Conservation (phyloP, 2,113 vertebrate genomes). For the Ochotona curzoniae region DNA sequence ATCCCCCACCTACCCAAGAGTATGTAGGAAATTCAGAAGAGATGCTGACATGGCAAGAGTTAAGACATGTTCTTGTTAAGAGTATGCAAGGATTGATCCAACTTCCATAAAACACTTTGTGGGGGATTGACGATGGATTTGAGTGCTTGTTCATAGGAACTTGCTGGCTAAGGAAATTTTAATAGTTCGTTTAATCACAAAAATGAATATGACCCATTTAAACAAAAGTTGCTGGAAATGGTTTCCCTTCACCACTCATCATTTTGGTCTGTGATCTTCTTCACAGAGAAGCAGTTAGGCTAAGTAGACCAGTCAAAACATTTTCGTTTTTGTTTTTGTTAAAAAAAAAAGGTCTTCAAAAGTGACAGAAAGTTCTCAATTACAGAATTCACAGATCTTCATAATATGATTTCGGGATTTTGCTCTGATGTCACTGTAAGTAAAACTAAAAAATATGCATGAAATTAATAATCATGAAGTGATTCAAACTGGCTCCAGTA, state of each 20-base stretch:
- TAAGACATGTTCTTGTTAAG: neutral
- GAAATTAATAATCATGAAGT: neutral
- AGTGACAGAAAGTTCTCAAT: neutral
- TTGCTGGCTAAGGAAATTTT: neutral
- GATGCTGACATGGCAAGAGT: neutral
- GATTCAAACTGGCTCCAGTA: neutral
- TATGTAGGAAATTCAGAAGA: constrained; percentile 19
- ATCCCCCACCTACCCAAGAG: constrained; percentile 27
- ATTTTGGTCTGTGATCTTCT: constrained; percentile 14
- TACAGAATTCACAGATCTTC: neutral
- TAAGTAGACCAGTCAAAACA: neutral
- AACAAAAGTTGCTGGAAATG: constrained; percentile 36
- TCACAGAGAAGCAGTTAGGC: constrained; percentile 11
- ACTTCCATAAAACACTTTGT: neutral
- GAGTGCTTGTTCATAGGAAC: neutral
- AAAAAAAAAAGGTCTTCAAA: constrained; percentile 1
- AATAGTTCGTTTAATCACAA: constrained; percentile 22
- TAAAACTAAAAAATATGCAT: neutral
- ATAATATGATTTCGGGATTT: neutral
- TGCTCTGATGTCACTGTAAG: neutral
- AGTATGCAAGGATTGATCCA: neutral
- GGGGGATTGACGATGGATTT: neutral
- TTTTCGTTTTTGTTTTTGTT: too few relatives aligned
- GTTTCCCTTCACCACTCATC: neutral
- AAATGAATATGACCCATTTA: constrained; percentile 30